Conservation (phyloP, 2,888 invertebrate genomes). For the Ectemnius cavifrons region DNA sequence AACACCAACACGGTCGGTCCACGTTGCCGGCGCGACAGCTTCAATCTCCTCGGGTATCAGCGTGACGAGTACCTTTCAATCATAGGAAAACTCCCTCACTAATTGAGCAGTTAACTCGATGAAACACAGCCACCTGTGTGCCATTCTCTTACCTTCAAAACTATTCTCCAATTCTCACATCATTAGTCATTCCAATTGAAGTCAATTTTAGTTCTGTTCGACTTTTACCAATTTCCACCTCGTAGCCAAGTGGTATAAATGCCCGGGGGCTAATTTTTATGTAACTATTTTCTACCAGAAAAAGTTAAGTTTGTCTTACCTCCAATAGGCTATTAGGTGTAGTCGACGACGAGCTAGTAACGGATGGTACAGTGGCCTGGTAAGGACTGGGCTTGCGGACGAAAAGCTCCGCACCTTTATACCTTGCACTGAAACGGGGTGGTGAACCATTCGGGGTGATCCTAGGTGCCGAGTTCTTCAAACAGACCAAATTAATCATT, state of each 20-base stretch:
- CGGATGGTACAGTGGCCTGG: constrained; percentile 67
- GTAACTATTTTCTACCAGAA: too few relatives aligned
- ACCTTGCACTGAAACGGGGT: constrained; percentile 74
- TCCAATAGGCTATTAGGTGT: constrained; percentile 67
- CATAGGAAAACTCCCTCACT: constrained; percentile 57
- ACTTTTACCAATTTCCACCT: background rate
- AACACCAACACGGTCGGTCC: constrained; percentile 56
- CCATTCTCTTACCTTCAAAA: constrained; percentile 41
- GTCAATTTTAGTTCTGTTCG: background rate
- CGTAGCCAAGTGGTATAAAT: background rate
- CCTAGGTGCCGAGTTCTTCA: constrained; percentile 70
- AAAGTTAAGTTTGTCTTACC: constrained; percentile 61
- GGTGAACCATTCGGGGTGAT: constrained; percentile 72
- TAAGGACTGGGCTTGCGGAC: constrained; percentile 68
- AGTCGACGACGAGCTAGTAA: constrained; percentile 66
- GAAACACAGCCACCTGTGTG: constrained; percentile 35
- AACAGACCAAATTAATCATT: constrained; percentile 12
- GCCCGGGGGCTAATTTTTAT: too few relatives aligned
- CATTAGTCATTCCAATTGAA: too few relatives aligned
- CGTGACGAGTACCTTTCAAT: constrained; percentile 61
- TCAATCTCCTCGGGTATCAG: constrained; percentile 51
- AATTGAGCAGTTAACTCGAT: constrained; percentile 34
- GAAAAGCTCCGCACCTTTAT: constrained; percentile 74
- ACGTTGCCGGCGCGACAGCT: constrained; percentile 52
- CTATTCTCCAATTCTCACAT: too few relatives aligned